phyloP scores from a whole-genome alignment of 2,113 vertebrate genomes.

The Larimichthys polyactis region DNA sequence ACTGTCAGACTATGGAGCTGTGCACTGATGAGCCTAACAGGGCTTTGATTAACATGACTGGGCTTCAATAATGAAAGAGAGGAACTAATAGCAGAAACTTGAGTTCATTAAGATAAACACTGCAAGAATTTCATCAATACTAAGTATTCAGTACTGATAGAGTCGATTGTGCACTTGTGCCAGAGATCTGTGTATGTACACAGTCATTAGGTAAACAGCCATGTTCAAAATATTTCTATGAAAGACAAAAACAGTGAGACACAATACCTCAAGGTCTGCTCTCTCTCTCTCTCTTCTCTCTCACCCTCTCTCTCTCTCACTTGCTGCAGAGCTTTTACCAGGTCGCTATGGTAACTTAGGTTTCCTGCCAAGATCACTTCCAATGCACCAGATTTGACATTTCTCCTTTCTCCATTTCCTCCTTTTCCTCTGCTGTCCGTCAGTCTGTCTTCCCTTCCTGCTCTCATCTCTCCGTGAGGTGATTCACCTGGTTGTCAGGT shows the following conservation, averaged over 20 bases:
- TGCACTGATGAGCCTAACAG: slow-evolving; percentile 53
- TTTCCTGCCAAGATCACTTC: slow-evolving; percentile 77
- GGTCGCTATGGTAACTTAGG: slow-evolving; percentile 81
- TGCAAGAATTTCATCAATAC: slow-evolving; percentile 16
- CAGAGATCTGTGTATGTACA: background rate
- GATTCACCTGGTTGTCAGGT: slow-evolving; percentile 34
- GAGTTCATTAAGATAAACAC: slow-evolving; percentile 27
- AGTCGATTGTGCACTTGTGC: background rate
- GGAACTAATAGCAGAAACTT: slow-evolving; percentile 4
- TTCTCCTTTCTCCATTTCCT: slow-evolving; percentile 64
- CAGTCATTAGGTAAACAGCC: background rate
- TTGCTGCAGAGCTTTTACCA: slow-evolving; percentile 69
- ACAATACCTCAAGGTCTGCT: slow-evolving; percentile 69
- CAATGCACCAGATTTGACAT: slow-evolving; percentile 73
- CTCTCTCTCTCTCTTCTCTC: slow-evolving; percentile 38
- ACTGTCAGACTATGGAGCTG: slow-evolving; percentile 28
- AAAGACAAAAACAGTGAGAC: slow-evolving; percentile 23
- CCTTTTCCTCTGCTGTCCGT: slow-evolving; percentile 40
- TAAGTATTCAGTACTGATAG: slow-evolving; percentile 2
- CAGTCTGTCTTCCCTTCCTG: slow-evolving; percentile 23
- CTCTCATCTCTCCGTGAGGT: slow-evolving; percentile 24
- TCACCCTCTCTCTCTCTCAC: slow-evolving; percentile 15
- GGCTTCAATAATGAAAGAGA: slow-evolving; percentile 33
- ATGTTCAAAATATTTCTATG: slow-evolving; percentile 15
- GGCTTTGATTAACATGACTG: slow-evolving; percentile 55